These are phyloP conservation scores for Apteryx mantelli DNA, from an alignment of 2,113 vertebrate species.

Conservation along the genomic window DNA sequence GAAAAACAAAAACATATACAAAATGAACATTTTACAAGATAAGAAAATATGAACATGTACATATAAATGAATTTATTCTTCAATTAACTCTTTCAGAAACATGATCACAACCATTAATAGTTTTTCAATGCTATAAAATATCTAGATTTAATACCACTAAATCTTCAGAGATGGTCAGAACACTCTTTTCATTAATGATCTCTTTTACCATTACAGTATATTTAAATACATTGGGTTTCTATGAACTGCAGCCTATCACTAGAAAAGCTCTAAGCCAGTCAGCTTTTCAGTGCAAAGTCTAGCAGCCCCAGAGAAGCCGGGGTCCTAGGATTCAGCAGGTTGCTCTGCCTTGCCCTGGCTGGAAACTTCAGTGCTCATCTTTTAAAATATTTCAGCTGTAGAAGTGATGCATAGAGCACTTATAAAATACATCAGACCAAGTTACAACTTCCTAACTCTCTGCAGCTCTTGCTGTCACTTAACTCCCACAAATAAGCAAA, in stretches of 20 bases:
- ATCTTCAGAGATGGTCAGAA: background rate
- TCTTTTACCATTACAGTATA: background rate
- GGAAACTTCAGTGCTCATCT: background rate
- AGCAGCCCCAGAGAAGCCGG: accelerated
- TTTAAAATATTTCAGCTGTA: background rate
- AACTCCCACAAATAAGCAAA: background rate
- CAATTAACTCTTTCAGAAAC: background rate
- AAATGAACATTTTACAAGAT: background rate
- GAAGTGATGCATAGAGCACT: background rate
- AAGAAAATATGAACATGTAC: background rate
- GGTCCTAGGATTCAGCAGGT: background rate
- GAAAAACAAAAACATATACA: background rate
- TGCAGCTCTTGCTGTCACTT: background rate
- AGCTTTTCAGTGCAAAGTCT: background rate
- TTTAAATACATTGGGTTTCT: background rate
- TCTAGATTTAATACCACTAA: background rate
- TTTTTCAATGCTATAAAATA: background rate
- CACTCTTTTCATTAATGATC: background rate
- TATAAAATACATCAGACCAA: no score
- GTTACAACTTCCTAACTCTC: background rate
- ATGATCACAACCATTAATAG: background rate
- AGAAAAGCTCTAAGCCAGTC: background rate
- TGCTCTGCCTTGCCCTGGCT: background rate
- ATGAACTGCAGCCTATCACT: background rate
- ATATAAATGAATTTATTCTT: background rate